Base-by-base conservation (phyloP, 2,797 vertebrate genomes). In the Enteromius trimaculatus region DNA sequence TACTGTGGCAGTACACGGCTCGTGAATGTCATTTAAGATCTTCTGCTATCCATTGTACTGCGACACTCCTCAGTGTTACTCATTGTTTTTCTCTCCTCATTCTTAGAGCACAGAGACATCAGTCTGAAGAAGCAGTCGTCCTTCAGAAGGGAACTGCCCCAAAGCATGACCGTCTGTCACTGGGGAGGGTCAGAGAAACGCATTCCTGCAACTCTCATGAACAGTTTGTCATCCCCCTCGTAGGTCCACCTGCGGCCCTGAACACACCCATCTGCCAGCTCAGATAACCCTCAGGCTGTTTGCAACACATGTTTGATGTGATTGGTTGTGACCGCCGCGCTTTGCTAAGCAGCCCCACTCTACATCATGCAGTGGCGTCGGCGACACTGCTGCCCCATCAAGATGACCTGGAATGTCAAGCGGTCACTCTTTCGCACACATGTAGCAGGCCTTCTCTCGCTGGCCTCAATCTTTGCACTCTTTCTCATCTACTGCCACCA, bases 331-430 rank as follows among this genome's bases (percentile, higher is more conserved):
- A 94, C 89, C 80, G 85, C 87, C 87, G 83, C 80, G 89, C 90
- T 88, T 89, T 91, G 86, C 89, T 87, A 86, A 91, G 92, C 91
- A 92, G 85, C 79, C 81, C 71, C 90, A 2, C 90, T 86, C 90
- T 92, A 93, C 96, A 97, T 92, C 96, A 99, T 99, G 98, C 98
- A 97, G 97, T 98, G 97, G 97, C 96, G 98, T 91, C 95, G 98
- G 91, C 93, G 98, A 87, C 96, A 98, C 89, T 98, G 96, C 92
- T 99, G 97, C 95, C 96, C 96, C 90, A 95, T 95, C 91, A 99
- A 98, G 93, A 97, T 98, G 97, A 97, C 96, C 93, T 99, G 98
- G 96, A 97, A 95, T 90, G 89, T 95, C 93, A 95, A 95, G 88
- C 93, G 98, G 83, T 99, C 97, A 23, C 95, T 98, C 34, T 97